Evolutionary conservation across 2,797 vertebrate species (phyloP).

Genomic region (Parambassis ranga): DNA sequence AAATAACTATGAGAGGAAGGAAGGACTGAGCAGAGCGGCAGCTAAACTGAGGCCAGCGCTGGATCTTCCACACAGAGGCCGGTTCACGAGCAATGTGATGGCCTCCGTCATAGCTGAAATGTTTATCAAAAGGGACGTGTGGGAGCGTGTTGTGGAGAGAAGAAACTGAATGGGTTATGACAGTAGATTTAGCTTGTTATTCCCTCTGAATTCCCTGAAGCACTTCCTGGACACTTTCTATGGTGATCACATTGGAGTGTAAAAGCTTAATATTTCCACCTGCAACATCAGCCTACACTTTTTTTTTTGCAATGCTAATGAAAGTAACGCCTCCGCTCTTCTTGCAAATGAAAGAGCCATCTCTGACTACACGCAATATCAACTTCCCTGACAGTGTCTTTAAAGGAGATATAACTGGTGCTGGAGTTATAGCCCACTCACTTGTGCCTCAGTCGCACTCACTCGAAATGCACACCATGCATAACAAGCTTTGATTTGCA

Average conservation of each 20-base stretch:
- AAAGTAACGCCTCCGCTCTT: not conserved
- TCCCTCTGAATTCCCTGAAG: conserved; percentile 15
- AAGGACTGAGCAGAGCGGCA: not conserved
- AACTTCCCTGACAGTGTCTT: not conserved
- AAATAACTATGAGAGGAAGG: not conserved
- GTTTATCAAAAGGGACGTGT: conserved; percentile 25
- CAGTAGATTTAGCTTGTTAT: conserved; percentile 28
- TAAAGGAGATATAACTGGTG: not conserved
- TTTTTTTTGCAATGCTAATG: not conserved
- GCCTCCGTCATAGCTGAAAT: conserved; percentile 16
- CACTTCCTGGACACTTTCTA: not conserved
- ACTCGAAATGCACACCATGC: not conserved
- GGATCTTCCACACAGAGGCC: not conserved
- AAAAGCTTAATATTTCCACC: not conserved
- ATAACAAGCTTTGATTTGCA: not conserved
- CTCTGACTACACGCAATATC: not conserved
- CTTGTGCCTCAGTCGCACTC: not conserved
- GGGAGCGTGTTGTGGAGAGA: not conserved
- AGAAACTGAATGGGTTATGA: conserved; percentile 24
- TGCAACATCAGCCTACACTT: not conserved
- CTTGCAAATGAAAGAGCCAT: not conserved
- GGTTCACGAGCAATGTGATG: not conserved
- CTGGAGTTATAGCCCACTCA: not conserved
- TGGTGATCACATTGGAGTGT: not conserved
- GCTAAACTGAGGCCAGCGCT: not conserved